Base-by-base conservation (phyloP, 2,888 invertebrate species). In the Drosophila diplacantha region DNA sequence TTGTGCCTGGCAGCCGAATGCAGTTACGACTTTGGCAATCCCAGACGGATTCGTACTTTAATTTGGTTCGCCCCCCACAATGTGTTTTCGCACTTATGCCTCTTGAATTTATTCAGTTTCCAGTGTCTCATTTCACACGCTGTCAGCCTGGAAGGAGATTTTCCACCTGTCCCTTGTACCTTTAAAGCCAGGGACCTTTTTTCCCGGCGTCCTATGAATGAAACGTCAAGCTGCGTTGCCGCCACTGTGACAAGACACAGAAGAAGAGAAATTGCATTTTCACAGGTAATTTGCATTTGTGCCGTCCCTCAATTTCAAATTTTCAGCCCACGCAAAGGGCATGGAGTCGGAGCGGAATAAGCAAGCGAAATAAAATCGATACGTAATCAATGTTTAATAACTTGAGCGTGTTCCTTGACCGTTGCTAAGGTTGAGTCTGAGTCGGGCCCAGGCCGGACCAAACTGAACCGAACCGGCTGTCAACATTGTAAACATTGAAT, bases 231-330 rank as follows among this genome's bases (percentile, higher is more conserved):
- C 59, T 79, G 64, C 61, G 57, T 64, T 39, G 41, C 64, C 22
- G 24, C 41, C 35, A 65, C 50, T 65, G 53, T 38, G 47, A 75
- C 69, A 72, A 54, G 64, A 69, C 63, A 3, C 18, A 31, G 14
- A 65, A 57, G 63, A 69, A 63, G 69, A 75, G 69, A 79, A 81
- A 79, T 73, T 79, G 76, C 82, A 76, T 76, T 76, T 76, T 67
- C 76, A 58, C 76, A 76, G 44, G 64, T 62, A 67, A 73, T 61
- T 73, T 71, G 47, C 62, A 60, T 39, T 44, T 47, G 49, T 32
- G 51, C 35, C 60, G 31, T 18, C 57, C 11, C 73, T 79, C 66
- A 51, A 61, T 62, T 66, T 41, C 69, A 61, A 74, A 49, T 5
- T 55, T 55, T 22, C 20, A 43, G 16, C 29, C 22, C 11, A 11